Percentiles rank a stretch among this genome's conserved stretches.
These are phyloP conservation scores for Bufo gargarizans DNA, from an alignment of 2,113 vertebrate genomes.

Conservation along the genomic window DNA sequence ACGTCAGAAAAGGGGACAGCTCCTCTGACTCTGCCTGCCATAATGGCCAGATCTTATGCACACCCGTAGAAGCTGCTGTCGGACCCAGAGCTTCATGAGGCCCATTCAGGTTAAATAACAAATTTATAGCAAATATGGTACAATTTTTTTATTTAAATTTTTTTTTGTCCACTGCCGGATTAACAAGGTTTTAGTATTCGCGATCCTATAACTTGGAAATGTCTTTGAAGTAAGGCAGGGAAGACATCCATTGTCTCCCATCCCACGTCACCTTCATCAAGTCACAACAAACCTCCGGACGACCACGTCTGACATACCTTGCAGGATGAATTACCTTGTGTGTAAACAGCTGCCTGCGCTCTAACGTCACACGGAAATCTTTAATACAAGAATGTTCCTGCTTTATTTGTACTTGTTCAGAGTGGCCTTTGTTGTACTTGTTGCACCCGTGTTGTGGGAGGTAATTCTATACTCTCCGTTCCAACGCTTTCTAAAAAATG, in stretches of 20 bases:
- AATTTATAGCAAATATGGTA: no score
- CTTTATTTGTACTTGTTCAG: slow-evolving; percentile 25
- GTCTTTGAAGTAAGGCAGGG: not conserved
- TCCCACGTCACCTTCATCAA: slow-evolving; percentile 20
- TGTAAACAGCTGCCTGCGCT: slow-evolving; percentile 53
- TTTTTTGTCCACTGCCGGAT: not conserved
- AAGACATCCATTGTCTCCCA: slow-evolving; percentile 15
- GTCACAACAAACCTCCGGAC: slow-evolving; percentile 39
- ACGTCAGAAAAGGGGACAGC: no score
- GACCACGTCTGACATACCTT: slow-evolving; percentile 31
- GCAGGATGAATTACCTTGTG: slow-evolving; percentile 32
- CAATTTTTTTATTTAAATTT: no score
- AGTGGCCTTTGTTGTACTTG: slow-evolving; percentile 22
- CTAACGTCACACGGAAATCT: slow-evolving; percentile 1
- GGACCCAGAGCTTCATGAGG: no score
- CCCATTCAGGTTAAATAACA: no score
- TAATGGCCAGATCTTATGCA: no score
- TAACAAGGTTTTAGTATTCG: not conserved
- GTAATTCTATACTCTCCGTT: not conserved
- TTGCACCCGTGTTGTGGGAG: not conserved
- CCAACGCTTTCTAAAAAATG: not conserved
- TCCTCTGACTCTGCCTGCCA: no score
- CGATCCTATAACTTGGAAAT: not conserved
- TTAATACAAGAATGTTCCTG: slow-evolving; percentile 33
- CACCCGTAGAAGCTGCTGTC: no score